Evolutionary conservation across 2,797 vertebrate genomes (phyloP).

Genomic region (Serranus cabrilla): DNA sequence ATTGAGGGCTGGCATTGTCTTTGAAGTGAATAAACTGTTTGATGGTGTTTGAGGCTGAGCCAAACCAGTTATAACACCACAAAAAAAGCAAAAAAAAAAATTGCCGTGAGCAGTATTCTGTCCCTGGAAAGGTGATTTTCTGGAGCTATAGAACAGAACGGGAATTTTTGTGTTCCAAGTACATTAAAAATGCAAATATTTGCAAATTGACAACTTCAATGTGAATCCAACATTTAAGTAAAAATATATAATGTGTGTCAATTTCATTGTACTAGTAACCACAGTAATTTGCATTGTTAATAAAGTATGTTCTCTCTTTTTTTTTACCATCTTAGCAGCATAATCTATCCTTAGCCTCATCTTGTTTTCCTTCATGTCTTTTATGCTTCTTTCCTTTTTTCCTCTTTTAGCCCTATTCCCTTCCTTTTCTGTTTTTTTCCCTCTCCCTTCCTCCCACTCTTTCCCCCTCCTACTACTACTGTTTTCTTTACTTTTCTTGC

Average conservation of each 20-base stretch:
- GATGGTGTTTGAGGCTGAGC: not conserved
- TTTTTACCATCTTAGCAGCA: not conserved
- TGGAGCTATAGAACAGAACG: not conserved
- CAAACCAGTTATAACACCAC: not conserved
- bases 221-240: not conserved
- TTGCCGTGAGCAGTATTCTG: not conserved
- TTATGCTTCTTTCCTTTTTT: not conserved
- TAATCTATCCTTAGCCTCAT: not conserved
- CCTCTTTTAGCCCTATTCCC: not conserved
- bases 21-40: not conserved
- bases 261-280: not conserved
- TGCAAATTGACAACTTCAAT: not conserved
- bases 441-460: slow-evolving; percentile 10
- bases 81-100: no score
- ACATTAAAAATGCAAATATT: not conserved
- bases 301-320: not conserved
- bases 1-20: not conserved
- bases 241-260: not conserved
- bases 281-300: not conserved
- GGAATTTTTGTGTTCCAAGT: not conserved
- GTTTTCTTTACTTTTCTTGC: slow-evolving; percentile 53
- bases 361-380: not conserved
- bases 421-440: slow-evolving; percentile 11
- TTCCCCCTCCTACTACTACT: slow-evolving; percentile 3
- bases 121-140: not conserved